Conservation (phyloP, 2,888 invertebrate genomes). For the Lochmaea crataegi region DNA sequence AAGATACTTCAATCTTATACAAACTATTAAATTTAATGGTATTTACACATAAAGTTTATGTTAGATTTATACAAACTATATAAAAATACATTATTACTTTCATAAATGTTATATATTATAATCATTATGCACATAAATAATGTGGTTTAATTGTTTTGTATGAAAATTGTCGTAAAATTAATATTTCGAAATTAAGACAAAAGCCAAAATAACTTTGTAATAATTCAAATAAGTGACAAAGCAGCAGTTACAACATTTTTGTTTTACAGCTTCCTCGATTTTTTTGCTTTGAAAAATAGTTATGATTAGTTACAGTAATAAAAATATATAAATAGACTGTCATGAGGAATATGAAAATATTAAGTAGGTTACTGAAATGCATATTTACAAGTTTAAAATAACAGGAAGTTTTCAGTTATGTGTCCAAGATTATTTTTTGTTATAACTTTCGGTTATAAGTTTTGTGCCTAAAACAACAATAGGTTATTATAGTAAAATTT, state of each 20-base stretch:
- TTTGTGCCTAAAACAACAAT: conserved; percentile 1
- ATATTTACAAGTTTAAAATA: conserved; percentile 8
- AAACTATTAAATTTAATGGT: no score
- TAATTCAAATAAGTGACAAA: background rate
- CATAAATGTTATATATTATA: no score
- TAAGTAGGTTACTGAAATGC: background rate
- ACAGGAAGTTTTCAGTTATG: conserved; percentile 2
- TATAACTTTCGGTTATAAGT: background rate
- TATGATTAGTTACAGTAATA: conserved; percentile 17
- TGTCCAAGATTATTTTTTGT: background rate
- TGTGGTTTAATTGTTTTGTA: background rate
- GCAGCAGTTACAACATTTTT: background rate
- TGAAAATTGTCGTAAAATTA: background rate
- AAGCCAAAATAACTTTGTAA: background rate
- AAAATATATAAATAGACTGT: conserved; percentile 15
- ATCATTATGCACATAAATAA: no score
- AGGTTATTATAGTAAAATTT: background rate
- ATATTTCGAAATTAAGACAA: background rate
- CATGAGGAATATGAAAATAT: background rate
- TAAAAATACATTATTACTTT: no score
- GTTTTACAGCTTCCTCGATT: background rate
- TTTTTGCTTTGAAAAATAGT: conserved; percentile 9
- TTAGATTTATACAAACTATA: no score
- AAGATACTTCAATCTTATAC: no score
- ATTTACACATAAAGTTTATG: no score